Evolutionary conservation across 2,113 vertebrate species (phyloP).

Genomic region (Oreotrochilus melanogaster): DNA sequence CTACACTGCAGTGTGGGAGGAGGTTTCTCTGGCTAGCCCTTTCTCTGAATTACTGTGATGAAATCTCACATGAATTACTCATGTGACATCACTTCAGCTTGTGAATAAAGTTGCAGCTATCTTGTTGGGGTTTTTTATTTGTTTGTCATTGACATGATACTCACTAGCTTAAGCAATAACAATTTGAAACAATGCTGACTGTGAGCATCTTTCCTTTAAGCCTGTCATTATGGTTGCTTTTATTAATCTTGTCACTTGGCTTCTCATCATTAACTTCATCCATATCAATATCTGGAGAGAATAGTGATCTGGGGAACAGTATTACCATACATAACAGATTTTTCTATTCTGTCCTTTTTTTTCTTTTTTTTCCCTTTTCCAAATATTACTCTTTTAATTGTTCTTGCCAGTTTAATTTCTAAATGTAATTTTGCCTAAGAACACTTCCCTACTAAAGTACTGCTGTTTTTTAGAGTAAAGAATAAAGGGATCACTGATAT

Average conservation of each 20-base stretch:
- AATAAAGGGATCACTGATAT: neutral
- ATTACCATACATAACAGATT: neutral
- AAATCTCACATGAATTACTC: accelerated
- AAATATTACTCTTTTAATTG: neutral
- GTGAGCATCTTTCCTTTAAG: neutral
- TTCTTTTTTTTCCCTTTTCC: neutral
- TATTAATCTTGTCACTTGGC: neutral
- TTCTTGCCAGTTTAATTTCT: neutral
- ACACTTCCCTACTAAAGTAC: neutral
- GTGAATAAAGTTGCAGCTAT: neutral
- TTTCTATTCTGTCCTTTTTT: neutral
- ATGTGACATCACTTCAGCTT: neutral
- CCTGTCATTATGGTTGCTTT: neutral
- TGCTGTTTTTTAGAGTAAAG: neutral
- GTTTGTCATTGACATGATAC: neutral
- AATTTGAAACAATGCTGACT: neutral
- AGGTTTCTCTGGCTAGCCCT: neutral
- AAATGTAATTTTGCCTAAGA: neutral
- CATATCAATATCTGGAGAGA: neutral
- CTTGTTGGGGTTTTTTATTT: neutral
- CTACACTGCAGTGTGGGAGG: neutral
- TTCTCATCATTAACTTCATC: neutral
- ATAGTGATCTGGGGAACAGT: neutral
- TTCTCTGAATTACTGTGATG: neutral
- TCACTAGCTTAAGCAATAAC: neutral